These are phyloP conservation scores for Brachionus rubens DNA, from an alignment of 1,140 invertebrate genomes.

Conservation along the genomic window DNA sequence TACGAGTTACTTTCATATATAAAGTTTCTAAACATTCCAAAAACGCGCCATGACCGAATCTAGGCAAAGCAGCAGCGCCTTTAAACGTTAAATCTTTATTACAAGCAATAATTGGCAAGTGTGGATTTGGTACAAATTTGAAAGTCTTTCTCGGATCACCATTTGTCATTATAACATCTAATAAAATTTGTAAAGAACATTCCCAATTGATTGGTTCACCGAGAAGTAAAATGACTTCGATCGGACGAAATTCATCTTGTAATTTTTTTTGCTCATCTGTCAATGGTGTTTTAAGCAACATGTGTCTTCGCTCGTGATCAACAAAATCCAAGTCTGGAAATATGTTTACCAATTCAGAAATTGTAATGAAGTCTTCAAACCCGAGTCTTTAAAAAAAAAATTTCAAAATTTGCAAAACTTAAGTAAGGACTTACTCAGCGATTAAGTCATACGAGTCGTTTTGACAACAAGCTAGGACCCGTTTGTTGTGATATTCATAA, in stretches of 20 bases:
- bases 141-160: constrained; percentile 59
- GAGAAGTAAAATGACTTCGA: constrained; percentile 59
- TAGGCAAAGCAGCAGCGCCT: constrained; percentile 58
- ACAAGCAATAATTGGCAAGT: constrained; percentile 59
- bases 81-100: constrained; percentile 61
- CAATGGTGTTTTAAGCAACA: constrained; percentile 43
- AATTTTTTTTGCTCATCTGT: constrained; percentile 59
- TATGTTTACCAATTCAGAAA: constrained; percentile 65
- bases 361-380: constrained; percentile 67
- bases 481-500: constrained; percentile 21
- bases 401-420: neutral
- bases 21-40: constrained; percentile 57
- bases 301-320: constrained; percentile 63
- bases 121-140: constrained; percentile 42
- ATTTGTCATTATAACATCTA: constrained; percentile 69
- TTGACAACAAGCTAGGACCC: constrained; percentile 41
- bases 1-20: constrained; percentile 59
- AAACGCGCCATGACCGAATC: constrained; percentile 60
- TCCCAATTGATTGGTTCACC: constrained; percentile 61
- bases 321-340: constrained; percentile 70
- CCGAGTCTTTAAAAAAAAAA: constrained; percentile 59
- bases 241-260: constrained; percentile 60
- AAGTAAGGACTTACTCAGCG: constrained; percentile 13
- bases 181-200: constrained; percentile 65
- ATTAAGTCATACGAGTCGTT: constrained; percentile 38